Conservation (phyloP, 2,113 vertebrate species). For the Bufo bufo region DNA sequence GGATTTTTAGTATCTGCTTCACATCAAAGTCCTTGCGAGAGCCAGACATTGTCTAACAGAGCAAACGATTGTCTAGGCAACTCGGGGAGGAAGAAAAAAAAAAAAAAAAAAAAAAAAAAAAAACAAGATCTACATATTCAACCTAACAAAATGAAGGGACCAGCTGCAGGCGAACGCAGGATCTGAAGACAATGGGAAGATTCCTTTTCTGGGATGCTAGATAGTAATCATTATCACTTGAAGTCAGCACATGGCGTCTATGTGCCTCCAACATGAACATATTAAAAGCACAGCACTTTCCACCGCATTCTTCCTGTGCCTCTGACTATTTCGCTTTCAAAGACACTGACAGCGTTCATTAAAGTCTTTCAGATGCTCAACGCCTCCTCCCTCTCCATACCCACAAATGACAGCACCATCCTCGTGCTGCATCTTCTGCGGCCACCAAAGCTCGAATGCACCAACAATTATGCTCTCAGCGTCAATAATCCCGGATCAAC, state of each 20-base stretch:
- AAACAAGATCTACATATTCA: slow-evolving; percentile 75
- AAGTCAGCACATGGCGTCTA: slow-evolving; percentile 63
- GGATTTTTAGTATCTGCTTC: slow-evolving; percentile 97
- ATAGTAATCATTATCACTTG: neutral
- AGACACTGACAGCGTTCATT: slow-evolving; percentile 74
- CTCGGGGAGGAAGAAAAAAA: slow-evolving; percentile 72
- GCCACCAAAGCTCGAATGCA: slow-evolving; percentile 51
- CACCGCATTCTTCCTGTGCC: slow-evolving; percentile 62
- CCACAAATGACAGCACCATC: slow-evolving; percentile 73
- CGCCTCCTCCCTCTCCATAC: slow-evolving; percentile 71
- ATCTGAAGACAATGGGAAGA: slow-evolving; percentile 35
- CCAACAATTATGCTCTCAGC: neutral
- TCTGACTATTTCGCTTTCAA: slow-evolving; percentile 70
- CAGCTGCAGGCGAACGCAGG: slow-evolving; percentile 63
- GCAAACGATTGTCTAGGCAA: slow-evolving; percentile 88
- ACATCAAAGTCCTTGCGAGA: slow-evolving; percentile 97
- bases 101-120: slow-evolving; percentile 50
- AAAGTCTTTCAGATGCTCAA: slow-evolving; percentile 74
- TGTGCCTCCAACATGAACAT: slow-evolving; percentile 68
- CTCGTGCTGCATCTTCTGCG: slow-evolving; percentile 61
- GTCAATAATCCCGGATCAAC: neutral
- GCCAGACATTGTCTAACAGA: slow-evolving; percentile 90
- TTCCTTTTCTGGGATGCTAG: slow-evolving; percentile 47
- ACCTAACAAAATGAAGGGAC: slow-evolving; percentile 68
- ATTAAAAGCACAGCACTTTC: slow-evolving; percentile 69